phyloP scores from a whole-genome alignment of 2,113 vertebrate genomes.

The Urocynchramus pylzowi region DNA sequence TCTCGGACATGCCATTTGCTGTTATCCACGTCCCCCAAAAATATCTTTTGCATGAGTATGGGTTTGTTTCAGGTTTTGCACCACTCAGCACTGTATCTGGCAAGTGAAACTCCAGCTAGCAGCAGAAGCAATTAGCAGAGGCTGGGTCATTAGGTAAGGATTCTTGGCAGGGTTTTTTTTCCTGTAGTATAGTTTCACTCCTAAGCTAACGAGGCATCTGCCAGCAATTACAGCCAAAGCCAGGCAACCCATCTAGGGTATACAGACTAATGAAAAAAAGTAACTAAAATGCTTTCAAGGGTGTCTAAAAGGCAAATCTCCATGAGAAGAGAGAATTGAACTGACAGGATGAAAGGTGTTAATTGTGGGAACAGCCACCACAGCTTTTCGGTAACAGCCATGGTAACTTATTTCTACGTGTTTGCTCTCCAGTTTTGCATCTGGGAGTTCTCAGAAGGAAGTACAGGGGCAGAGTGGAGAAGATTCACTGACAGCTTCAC shows the following conservation, averaged over 20 bases:
- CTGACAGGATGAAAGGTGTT: neutral
- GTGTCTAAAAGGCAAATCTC: neutral
- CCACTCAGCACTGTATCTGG: neutral
- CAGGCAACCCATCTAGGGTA: neutral
- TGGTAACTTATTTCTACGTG: neutral
- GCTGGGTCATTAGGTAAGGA: neutral
- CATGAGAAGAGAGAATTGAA: neutral
- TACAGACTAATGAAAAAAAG: neutral
- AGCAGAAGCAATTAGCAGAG: neutral
- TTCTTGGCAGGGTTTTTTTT: neutral
- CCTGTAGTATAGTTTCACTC: neutral
- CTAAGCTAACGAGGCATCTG: neutral
- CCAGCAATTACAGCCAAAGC: neutral
- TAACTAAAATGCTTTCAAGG: neutral
- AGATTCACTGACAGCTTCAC: neutral
- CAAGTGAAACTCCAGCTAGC: neutral
- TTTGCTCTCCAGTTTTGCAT: neutral
- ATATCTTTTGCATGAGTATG: fast-evolving
- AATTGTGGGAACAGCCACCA: neutral
- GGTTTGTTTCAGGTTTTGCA: neutral
- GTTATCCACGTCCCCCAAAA: neutral
- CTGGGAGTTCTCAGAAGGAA: neutral
- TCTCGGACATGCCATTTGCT: neutral
- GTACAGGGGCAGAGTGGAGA: neutral
- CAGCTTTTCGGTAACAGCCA: neutral